Conservation (phyloP, 2,113 vertebrate genomes). For the Hypanus sabinus region DNA sequence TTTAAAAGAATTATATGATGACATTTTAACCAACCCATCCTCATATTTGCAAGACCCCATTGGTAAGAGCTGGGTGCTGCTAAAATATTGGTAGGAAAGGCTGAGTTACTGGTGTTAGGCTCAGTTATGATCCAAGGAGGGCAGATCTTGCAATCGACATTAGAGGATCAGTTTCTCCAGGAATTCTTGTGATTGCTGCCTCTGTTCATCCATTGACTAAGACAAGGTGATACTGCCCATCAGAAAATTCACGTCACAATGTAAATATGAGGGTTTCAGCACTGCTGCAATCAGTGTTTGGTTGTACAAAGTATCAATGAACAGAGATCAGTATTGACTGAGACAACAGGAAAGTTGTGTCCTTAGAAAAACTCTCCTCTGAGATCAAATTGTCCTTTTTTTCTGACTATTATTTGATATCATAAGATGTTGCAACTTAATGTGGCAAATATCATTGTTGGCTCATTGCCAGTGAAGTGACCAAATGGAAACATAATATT, state of each 20-base stretch:
- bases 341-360: background rate
- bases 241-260: too few relatives aligned
- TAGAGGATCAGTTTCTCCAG: background rate
- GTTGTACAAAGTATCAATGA: too few relatives aligned
- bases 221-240: too few relatives aligned
- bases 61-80: background rate
- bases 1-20: background rate
- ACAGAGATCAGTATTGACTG: background rate
- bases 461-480: background rate
- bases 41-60: background rate
- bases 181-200: background rate
- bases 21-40: background rate
- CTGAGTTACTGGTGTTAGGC: background rate
- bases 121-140: background rate
- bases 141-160: background rate
- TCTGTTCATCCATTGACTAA: background rate
- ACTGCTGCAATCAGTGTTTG: too few relatives aligned
- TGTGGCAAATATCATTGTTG: background rate
- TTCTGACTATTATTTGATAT: background rate
- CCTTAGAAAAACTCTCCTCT: background rate
- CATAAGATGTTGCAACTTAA: background rate
- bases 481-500: background rate
- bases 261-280: too few relatives aligned
- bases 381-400: background rate
- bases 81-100: background rate